Evolutionary conservation across 1,140 invertebrate species (phyloP), one percentile per base, ranked within the genome.

Genomic region (Drosophila quadrilineata): DNA sequence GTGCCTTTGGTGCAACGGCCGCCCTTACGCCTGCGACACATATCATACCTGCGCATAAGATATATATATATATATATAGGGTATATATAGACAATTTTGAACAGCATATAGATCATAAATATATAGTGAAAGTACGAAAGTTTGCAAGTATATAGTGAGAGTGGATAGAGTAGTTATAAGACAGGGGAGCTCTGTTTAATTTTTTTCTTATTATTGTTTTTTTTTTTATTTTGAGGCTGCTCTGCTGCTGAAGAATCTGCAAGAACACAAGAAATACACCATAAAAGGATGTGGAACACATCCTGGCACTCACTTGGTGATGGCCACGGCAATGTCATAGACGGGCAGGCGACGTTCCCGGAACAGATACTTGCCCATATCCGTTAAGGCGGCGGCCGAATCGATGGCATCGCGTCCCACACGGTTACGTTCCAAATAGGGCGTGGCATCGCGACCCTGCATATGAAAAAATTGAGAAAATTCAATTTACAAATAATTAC

Each of bases 321-420:
- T 97, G 36, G 97, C 97, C 57, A 98, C 96, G 19, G 97, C 97
- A 60, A 98, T 97, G 88, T 98, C 97, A 90, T 98, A 98, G 38
- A 98, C 97, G 45, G 97, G 97, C 87, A 98, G 92, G 88, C 97
- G 91, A 88, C 97, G 92, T 91, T 98, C 97, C 88, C 96, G 93
- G 92, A 98, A 98, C 77, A 98, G 92, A 92, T 98, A 98, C 93
- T 98, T 98, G 88, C 97, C 97, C 96, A 98, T 97, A 90, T 98
- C 97, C 45, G 97, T 98, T 28, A 98, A 92, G 35, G 97, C 97
- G 36, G 96, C 96, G 16, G 97, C 97, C 3, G 96, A 97, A 90
- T 98, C 97, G 26, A 98, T 97, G 21, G 97, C 97, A 90, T 98
- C 97, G 35, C 96, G 92, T 58, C 96, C 96, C 17, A 98, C 96